Evolutionary conservation across 2,888 invertebrate genomes (phyloP).

Genomic region (Nomada flava): DNA sequence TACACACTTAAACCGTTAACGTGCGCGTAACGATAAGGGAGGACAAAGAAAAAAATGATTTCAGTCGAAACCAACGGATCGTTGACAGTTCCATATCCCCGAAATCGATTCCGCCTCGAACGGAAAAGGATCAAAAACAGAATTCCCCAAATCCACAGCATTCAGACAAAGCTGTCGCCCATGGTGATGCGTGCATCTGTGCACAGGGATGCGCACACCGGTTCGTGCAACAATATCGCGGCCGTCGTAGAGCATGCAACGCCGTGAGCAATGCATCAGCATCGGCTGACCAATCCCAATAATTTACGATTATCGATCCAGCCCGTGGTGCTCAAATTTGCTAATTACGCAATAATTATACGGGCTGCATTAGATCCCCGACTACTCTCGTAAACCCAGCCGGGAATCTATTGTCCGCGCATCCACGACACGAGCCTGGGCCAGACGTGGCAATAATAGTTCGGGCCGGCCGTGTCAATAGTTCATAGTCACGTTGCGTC

Average conservation of each 20-base stretch:
- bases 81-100: too few relatives aligned
- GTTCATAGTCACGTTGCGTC: conserved; percentile 65
- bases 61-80: too few relatives aligned
- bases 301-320: conserved; percentile 78
- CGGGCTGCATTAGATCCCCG: conserved; percentile 77
- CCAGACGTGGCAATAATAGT: conserved; percentile 64
- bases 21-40: too few relatives aligned
- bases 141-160: background rate
- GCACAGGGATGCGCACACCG: background rate
- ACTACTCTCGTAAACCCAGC: conserved; percentile 38
- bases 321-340: conserved; percentile 79
- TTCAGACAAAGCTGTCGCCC: too few relatives aligned
- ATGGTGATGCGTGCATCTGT: background rate
- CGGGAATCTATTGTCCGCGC: conserved; percentile 67
- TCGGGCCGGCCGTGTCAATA: conserved; percentile 68
- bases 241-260: conserved; percentile 54
- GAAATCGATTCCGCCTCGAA: background rate
- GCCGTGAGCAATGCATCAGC: conserved; percentile 77
- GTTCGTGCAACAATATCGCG: conserved; percentile 61
- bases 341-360: conserved; percentile 83
- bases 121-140: too few relatives aligned
- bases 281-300: conserved; percentile 78
- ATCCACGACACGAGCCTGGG: conserved; percentile 15
- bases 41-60: too few relatives aligned
- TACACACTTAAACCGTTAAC: too few relatives aligned